phyloP scores from a whole-genome alignment of 2,797 vertebrate genomes.

The Petrocephalus schoutedeni region DNA sequence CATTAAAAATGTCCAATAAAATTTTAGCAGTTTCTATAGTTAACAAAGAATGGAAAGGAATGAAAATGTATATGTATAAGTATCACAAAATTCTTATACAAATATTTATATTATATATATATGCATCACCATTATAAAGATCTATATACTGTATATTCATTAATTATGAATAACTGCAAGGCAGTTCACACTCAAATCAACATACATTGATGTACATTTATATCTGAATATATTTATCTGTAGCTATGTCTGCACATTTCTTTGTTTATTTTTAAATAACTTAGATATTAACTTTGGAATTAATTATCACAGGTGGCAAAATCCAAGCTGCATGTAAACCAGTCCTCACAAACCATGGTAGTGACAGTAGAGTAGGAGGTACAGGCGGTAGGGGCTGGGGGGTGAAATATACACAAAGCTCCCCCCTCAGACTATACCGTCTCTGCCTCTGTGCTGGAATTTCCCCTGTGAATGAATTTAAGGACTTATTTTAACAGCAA shows the following conservation, averaged over 20 bases:
- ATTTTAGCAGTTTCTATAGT: not conserved
- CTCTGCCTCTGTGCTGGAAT: not conserved
- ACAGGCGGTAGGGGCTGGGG: not conserved
- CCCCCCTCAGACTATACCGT: not conserved
- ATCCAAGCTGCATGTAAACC: not conserved
- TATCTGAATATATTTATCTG: constrained; percentile 16
- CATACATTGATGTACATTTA: constrained; percentile 11
- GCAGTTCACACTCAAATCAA: not conserved
- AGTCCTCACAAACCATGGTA: not conserved
- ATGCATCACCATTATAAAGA: not conserved
- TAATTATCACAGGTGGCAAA: not conserved
- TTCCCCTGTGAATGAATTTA: not conserved
- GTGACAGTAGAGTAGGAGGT: not conserved
- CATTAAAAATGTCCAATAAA: not conserved
- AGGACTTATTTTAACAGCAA: not conserved
- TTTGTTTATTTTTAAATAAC: not conserved
- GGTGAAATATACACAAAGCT: not conserved
- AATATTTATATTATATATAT: not conserved
- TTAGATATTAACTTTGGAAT: constrained; percentile 6
- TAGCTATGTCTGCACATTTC: not conserved
- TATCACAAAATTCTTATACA: not conserved
- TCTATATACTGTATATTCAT: not conserved
- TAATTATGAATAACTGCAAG: constrained; percentile 16
- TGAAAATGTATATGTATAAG: not conserved
- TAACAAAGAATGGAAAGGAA: constrained; percentile 2